Conservation (phyloP, 2,797 vertebrate species). For the Oreochromis mossambicus region DNA sequence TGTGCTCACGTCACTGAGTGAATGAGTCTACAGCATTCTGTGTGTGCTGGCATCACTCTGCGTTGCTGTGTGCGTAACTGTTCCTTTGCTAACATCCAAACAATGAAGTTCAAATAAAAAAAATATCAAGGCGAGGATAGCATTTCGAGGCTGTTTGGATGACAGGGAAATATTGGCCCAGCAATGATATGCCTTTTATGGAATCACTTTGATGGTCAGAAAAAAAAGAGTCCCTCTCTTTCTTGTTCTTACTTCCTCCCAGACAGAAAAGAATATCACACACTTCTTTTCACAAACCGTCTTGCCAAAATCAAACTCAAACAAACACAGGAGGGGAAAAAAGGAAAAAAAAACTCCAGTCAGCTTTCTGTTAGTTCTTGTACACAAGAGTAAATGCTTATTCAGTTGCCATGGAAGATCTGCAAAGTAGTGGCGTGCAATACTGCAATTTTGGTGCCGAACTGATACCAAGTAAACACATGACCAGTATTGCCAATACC, state of each 20-base stretch:
- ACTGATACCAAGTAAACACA: neutral
- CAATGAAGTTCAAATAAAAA: slow-evolving; percentile 26
- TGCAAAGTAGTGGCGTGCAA: neutral
- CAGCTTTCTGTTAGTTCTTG: neutral
- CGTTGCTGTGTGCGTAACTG: neutral
- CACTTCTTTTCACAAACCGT: slow-evolving; percentile 1
- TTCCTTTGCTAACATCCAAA: neutral
- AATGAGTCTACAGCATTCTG: neutral
- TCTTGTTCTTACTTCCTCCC: slow-evolving; percentile 27
- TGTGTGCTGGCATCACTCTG: neutral
- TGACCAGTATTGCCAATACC: neutral
- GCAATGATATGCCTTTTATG: slow-evolving; percentile 50
- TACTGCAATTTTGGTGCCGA: neutral
- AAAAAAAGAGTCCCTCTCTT: neutral
- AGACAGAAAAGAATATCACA: slow-evolving; percentile 1
- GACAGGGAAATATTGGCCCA: slow-evolving; percentile 41
- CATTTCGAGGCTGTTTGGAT: slow-evolving; percentile 40
- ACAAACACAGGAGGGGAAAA: neutral
- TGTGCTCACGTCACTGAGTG: neutral
- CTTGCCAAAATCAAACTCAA: neutral
- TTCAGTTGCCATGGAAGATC: neutral
- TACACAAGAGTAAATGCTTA: neutral
- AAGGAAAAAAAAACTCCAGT: neutral
- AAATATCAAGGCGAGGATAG: slow-evolving; percentile 28
- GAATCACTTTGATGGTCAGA: slow-evolving; percentile 50